phyloP scores from a whole-genome alignment of 2,113 vertebrate species.

The Lepisosteus oculatus region DNA sequence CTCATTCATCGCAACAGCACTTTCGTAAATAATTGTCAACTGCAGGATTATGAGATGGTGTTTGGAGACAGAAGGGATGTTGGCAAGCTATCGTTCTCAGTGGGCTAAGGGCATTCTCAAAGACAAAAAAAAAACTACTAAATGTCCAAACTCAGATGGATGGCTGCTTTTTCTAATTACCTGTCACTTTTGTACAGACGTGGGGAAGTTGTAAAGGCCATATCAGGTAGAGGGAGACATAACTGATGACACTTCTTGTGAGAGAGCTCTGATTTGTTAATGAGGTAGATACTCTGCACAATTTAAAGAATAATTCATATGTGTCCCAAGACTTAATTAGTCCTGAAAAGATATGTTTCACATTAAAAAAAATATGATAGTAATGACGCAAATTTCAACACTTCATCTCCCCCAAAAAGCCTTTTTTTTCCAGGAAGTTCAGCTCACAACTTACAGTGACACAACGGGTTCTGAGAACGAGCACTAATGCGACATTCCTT shows the following conservation, averaged over 20 bases:
- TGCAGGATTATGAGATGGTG: conserved; percentile 25
- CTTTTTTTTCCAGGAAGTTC: too few relatives aligned
- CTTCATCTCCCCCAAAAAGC: too few relatives aligned
- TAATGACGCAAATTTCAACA: too few relatives aligned
- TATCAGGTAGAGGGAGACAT: background rate
- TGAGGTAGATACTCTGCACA: conserved; percentile 18
- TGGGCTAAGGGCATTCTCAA: conserved; percentile 9
- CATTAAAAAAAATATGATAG: too few relatives aligned
- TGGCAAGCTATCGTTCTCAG: conserved; percentile 10
- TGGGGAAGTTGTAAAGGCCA: background rate
- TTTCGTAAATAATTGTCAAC: conserved; percentile 32
- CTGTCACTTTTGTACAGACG: conserved; percentile 3
- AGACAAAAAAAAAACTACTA: conserved; percentile 14
- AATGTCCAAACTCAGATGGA: background rate
- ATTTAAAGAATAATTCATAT: too few relatives aligned
- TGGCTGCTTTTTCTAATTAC: background rate
- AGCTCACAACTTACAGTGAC: too few relatives aligned
- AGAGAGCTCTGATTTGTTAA: conserved; percentile 14
- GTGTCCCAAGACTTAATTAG: too few relatives aligned
- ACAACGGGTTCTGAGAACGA: too few relatives aligned
- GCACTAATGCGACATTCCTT: too few relatives aligned
- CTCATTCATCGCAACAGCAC: conserved; percentile 37
- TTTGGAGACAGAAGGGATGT: conserved; percentile 25
- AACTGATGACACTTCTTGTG: background rate
- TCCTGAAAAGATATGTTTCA: too few relatives aligned